These are phyloP conservation scores for Dexiosoma caninum DNA, from an alignment of 2,888 invertebrate genomes.

Conservation along the genomic window DNA sequence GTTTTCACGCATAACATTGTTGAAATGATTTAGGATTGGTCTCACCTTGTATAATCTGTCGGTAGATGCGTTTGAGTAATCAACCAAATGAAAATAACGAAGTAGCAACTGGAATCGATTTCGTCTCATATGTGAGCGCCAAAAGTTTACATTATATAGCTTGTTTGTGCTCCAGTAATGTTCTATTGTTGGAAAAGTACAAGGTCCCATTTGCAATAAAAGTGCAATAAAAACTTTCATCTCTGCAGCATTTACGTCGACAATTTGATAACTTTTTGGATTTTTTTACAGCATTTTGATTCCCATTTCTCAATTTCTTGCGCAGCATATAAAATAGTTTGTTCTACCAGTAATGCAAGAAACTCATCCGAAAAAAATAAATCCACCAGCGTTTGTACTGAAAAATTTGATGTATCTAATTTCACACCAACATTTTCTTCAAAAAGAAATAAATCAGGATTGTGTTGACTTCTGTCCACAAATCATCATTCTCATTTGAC, in stretches of 20 bases:
- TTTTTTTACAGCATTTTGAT: slow-evolving; percentile 6
- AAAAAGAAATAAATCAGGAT: slow-evolving; percentile 17
- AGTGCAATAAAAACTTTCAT: not conserved
- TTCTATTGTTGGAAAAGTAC: slow-evolving; percentile 20
- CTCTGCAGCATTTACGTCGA: not conserved
- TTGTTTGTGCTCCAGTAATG: not conserved
- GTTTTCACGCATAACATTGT: too few species aligned
- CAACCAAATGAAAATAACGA: slow-evolving; percentile 42
- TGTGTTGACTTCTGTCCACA: slow-evolving; percentile 1
- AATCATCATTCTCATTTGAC: not conserved
- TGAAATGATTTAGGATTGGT: too few species aligned
- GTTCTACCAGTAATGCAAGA: slow-evolving; percentile 2
- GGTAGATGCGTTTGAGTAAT: slow-evolving; percentile 34
- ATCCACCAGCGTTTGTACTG: slow-evolving; percentile 39
- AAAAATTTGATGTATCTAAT: slow-evolving; percentile 39
- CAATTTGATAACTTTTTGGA: not conserved
- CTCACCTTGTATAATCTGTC: slow-evolving; percentile 48
- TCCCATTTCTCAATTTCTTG: slow-evolving; percentile 5
- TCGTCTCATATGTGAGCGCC: slow-evolving; percentile 34
- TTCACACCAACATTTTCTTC: slow-evolving; percentile 42
- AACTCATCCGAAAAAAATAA: slow-evolving; percentile 45
- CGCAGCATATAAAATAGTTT: not conserved
- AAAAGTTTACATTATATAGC: slow-evolving; percentile 12
- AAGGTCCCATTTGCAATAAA: slow-evolving; percentile 24
- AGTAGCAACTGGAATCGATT: slow-evolving; percentile 35